Percentiles rank a stretch among this genome's conserved stretches.
Conservation (phyloP, 2,797 vertebrate genomes). For the Centropyge bicolor region DNA sequence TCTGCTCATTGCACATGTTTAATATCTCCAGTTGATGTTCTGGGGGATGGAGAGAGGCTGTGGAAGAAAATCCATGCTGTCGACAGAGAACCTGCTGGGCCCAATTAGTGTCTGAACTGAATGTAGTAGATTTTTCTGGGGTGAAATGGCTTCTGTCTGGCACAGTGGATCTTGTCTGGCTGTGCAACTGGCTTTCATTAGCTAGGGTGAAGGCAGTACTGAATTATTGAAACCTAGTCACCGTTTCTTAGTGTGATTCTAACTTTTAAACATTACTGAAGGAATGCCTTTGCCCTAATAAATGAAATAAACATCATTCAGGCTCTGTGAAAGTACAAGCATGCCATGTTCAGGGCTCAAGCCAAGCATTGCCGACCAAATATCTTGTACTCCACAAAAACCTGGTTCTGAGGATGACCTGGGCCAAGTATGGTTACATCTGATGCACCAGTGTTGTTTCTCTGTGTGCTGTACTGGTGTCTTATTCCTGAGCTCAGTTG, state of each 20-base stretch:
- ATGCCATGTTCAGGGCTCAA: neutral
- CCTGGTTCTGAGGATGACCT: neutral
- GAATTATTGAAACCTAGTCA: constrained; percentile 5
- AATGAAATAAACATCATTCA: constrained; percentile 14
- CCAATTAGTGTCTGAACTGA: constrained; percentile 52
- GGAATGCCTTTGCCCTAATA: constrained; percentile 5
- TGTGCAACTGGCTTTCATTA: constrained; percentile 21
- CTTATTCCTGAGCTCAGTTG: constrained; percentile 24
- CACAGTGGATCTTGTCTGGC: constrained; percentile 23
- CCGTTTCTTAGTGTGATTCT: constrained; percentile 4
- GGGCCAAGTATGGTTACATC: constrained; percentile 15
- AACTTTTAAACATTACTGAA: constrained; percentile 15
- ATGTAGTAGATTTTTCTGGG: constrained; percentile 43
- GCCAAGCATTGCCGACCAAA: constrained; percentile 15
- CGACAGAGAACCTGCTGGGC: constrained; percentile 48
- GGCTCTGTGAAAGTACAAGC: constrained; percentile 11
- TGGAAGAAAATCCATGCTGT: constrained; percentile 44
- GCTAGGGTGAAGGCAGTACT: constrained; percentile 15
- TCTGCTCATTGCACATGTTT: constrained; percentile 65
- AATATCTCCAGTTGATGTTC: constrained; percentile 46
- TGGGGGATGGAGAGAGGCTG: neutral
- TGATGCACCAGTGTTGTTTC: constrained; percentile 21
- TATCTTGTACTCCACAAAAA: constrained; percentile 14
- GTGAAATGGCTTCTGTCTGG: constrained; percentile 28
- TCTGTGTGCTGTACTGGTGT: constrained; percentile 24